Evolutionary conservation across 1,140 invertebrate genomes (phyloP).

Genomic region (Aphelinus certus): DNA sequence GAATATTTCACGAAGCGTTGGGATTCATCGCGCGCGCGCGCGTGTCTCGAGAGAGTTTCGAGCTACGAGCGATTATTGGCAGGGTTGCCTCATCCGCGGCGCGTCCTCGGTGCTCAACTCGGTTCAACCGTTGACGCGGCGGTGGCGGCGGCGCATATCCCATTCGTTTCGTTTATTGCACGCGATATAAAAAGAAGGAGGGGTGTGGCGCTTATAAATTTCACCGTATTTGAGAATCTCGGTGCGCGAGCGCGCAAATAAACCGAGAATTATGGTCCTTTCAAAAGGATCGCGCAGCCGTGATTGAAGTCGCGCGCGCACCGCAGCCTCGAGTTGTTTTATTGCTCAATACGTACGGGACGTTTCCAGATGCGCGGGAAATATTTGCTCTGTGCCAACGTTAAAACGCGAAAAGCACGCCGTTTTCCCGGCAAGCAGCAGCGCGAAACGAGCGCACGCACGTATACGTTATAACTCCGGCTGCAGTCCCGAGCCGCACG

Average conservation of each 20-base stretch:
- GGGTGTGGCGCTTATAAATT: conserved; percentile 8
- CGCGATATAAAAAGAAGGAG: not conserved
- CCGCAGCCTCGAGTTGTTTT: conserved; percentile 50
- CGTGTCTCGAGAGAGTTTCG: too few relatives aligned
- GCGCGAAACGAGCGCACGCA: conserved; percentile 3
- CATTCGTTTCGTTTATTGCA: too few relatives aligned
- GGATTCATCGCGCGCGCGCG: too few relatives aligned
- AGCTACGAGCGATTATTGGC: too few relatives aligned
- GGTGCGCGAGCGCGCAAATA: not conserved
- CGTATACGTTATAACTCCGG: conserved; percentile 24
- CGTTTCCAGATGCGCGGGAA: conserved; percentile 43
- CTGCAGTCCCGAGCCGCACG: conserved; percentile 27
- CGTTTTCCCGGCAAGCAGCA: not conserved
- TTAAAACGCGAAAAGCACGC: conserved; percentile 36
- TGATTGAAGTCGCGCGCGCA: conserved; percentile 28
- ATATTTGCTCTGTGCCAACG: conserved; percentile 28
- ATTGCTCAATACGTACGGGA: conserved; percentile 43
- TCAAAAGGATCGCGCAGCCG: not conserved
- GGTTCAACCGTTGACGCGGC: too few relatives aligned
- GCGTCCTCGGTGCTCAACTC: too few relatives aligned
- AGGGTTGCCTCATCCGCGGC: too few relatives aligned
- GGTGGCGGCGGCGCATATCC: too few relatives aligned
- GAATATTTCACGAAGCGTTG: too few relatives aligned
- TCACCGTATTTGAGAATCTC: not conserved
- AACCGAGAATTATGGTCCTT: not conserved